These are phyloP conservation scores for Listronotus bonariensis DNA, from an alignment of 1,140 invertebrate genomes.

Conservation along the genomic window DNA sequence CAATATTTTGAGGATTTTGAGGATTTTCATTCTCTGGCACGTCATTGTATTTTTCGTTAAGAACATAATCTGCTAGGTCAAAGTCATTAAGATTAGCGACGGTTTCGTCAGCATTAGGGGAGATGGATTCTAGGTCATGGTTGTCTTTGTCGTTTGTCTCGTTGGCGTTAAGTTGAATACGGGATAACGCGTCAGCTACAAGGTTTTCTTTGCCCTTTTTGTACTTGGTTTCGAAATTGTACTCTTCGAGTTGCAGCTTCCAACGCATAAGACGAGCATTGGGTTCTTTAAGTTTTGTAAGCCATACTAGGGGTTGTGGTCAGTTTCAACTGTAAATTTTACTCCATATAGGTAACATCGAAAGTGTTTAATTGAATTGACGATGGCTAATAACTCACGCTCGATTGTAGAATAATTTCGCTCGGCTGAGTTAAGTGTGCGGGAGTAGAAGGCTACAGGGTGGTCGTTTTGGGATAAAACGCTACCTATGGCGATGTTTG, in stretches of 20 bases:
- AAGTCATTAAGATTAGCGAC: conserved; percentile 1
- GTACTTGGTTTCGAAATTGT: too few relatives aligned
- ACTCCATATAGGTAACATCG: conserved; percentile 8
- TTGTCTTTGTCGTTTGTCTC: too few relatives aligned
- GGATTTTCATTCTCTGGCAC: background rate
- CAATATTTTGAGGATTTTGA: too few relatives aligned
- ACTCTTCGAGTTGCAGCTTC: too few relatives aligned
- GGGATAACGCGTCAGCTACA: too few relatives aligned
- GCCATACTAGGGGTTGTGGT: conserved; percentile 33
- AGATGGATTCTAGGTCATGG: too few relatives aligned
- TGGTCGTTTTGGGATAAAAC: too few relatives aligned
- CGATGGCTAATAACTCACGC: conserved; percentile 45
- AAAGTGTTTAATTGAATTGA: conserved; percentile 30
- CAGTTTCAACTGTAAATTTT: conserved; percentile 27
- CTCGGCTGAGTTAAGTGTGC: conserved; percentile 28
- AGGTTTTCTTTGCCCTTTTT: too few relatives aligned
- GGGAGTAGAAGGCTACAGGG: too few relatives aligned
- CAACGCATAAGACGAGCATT: conserved; percentile 7
- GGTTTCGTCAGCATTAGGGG: too few relatives aligned
- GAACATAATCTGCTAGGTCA: background rate
- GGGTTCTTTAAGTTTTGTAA: conserved; percentile 20
- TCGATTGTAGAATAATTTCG: conserved; percentile 43
- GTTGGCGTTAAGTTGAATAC: conserved; percentile 4
- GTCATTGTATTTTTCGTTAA: background rate
- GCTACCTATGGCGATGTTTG: too few relatives aligned